Evolutionary conservation across 2,888 invertebrate species (phyloP).

Genomic region (Oeneis ivallda): DNA sequence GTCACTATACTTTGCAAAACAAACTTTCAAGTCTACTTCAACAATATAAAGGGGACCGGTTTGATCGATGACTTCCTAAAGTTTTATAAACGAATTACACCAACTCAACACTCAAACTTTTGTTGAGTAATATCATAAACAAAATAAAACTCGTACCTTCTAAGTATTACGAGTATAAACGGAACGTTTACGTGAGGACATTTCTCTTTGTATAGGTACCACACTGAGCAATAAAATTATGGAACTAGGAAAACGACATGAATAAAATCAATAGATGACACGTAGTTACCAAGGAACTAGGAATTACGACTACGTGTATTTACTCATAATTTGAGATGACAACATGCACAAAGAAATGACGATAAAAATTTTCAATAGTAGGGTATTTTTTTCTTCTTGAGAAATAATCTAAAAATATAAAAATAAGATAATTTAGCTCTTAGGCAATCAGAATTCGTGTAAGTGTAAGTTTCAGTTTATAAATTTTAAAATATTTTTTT

Average conservation of each 20-base stretch:
- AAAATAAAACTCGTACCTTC: neutral
- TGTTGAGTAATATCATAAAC: neutral
- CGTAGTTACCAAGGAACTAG: too few species aligned
- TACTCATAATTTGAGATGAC: neutral
- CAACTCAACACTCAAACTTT: constrained; percentile 2
- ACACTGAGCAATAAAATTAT: too few species aligned
- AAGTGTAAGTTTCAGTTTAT: too few species aligned
- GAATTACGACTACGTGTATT: too few species aligned
- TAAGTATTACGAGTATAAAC: too few species aligned
- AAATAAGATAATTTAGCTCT: too few species aligned
- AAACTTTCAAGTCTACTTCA: constrained; percentile 10
- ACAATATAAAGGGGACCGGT: constrained; percentile 7
- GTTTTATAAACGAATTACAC: constrained; percentile 9
- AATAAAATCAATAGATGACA: neutral
- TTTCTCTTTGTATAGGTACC: too few species aligned
- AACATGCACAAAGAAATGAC: neutral
- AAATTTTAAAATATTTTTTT: too few species aligned
- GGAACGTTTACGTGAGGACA: neutral
- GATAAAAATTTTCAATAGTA: neutral
- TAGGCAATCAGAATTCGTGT: too few species aligned
- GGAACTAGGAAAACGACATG: too few species aligned
- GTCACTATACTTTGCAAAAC: constrained; percentile 8
- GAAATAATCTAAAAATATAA: too few species aligned
- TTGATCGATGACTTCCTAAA: constrained; percentile 15
- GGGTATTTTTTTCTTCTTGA: too few species aligned